Evolutionary conservation across 30 jellyfish, hydroid and myxozoan species (phyloP).

Genomic region (Hydra vulgaris): DNA sequence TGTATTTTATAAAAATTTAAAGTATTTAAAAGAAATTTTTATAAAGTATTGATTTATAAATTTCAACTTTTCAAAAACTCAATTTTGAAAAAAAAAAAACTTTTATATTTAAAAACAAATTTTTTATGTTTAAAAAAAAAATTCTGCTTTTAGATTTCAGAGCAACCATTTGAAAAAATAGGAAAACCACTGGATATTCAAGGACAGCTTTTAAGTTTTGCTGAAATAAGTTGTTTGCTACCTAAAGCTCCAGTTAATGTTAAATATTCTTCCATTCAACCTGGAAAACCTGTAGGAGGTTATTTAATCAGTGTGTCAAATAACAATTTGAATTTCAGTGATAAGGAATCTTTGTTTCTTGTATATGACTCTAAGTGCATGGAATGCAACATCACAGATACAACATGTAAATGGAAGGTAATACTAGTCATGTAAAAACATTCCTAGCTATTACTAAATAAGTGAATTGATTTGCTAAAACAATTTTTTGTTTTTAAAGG

Average conservation of each 20-base stretch:
- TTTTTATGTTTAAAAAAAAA: too few relatives aligned
- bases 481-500: too few relatives aligned
- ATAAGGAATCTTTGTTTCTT: constrained; percentile 29
- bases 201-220: constrained; percentile 65
- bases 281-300: constrained; percentile 65
- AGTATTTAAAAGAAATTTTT: too few relatives aligned
- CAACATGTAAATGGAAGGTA: constrained; percentile 54
- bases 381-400: constrained; percentile 39
- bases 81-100: too few relatives aligned
- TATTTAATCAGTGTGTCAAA: constrained; percentile 51
- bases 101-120: too few relatives aligned
- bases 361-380: constrained; percentile 81
- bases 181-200: neutral
- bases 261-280: constrained; percentile 8
- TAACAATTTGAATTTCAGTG: constrained; percentile 41
- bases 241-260: constrained; percentile 39
- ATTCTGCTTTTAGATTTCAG: constrained; percentile 5
- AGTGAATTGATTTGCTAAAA: too few relatives aligned
- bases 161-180: constrained; percentile 14
- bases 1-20: too few relatives aligned
- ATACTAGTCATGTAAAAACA: too few relatives aligned
- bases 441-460: too few relatives aligned
- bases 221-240: constrained; percentile 54
- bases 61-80: too few relatives aligned
- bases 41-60: too few relatives aligned